Evolutionary conservation across 2,888 invertebrate species (phyloP).

Genomic region (Parnassius apollo): DNA sequence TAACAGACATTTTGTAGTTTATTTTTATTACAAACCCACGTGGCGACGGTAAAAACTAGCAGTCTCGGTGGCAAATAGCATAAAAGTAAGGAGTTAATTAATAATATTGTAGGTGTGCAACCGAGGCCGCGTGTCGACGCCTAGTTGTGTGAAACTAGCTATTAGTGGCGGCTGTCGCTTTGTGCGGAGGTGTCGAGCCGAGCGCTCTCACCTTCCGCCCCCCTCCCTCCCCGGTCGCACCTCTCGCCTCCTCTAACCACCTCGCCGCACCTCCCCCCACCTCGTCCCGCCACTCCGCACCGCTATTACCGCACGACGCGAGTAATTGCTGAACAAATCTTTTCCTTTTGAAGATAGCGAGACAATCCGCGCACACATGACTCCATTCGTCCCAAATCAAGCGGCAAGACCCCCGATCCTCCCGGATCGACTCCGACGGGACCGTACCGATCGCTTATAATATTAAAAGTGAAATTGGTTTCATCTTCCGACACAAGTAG

Average conservation of each 20-base stretch:
- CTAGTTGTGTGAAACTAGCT: conserved; percentile 65
- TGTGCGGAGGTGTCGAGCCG: conserved; percentile 74
- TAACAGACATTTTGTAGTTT: too few relatives aligned
- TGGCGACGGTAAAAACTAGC: too few relatives aligned
- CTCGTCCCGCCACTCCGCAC: conserved; percentile 35
- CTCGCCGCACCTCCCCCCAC: conserved; percentile 37
- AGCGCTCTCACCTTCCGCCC: conserved; percentile 46
- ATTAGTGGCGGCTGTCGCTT: conserved; percentile 57
- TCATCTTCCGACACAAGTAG: background rate
- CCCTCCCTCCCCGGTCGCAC: conserved; percentile 36
- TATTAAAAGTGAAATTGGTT: background rate
- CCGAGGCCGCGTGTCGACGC: conserved; percentile 35
- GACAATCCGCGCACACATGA: conserved; percentile 17
- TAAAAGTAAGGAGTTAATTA: conserved; percentile 9
- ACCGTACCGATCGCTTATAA: background rate
- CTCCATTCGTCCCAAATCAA: conserved; percentile 1
- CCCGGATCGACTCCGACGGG: background rate
- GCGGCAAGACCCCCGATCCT: background rate
- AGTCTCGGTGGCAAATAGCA: too few relatives aligned
- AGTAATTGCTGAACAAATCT: conserved; percentile 31
- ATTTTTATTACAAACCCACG: too few relatives aligned
- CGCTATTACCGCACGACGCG: conserved; percentile 26
- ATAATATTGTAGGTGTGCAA: conserved; percentile 25
- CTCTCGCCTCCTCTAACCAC: conserved; percentile 27
- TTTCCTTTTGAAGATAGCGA: conserved; percentile 17